Conservation (phyloP, 2,113 vertebrate species). For the Hydrochoerus hydrochaeris region DNA sequence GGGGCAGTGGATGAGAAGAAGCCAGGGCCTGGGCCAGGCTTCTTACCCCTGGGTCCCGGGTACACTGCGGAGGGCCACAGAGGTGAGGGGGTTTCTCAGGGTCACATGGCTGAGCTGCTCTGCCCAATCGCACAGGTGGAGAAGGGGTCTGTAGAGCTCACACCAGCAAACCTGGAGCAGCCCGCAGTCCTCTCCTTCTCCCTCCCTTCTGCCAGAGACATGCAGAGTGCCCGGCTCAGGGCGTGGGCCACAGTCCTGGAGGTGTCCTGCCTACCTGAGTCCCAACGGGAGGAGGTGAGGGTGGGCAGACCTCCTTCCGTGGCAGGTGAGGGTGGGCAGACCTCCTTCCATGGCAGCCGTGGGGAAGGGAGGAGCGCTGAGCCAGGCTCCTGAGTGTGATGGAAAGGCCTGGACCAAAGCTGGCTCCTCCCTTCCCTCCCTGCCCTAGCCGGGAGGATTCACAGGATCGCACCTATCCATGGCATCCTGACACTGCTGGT, state of each 20-base stretch:
- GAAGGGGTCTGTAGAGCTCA: neutral
- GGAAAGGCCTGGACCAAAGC: neutral
- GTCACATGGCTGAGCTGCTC: neutral
- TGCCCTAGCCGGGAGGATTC: neutral
- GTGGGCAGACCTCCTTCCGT: neutral
- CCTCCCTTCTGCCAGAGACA: neutral
- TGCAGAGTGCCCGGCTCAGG: neutral
- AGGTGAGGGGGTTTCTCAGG: neutral
- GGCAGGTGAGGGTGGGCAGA: neutral
- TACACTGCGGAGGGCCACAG: neutral
- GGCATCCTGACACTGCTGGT: neutral
- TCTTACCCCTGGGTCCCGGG: neutral
- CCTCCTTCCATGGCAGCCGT: neutral
- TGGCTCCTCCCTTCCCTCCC: neutral
- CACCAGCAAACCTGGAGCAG: neutral
- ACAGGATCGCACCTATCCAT: neutral
- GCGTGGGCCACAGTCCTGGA: neutral
- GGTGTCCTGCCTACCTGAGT: neutral
- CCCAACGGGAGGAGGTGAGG: neutral
- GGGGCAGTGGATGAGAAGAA: neutral
- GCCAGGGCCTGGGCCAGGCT: neutral
- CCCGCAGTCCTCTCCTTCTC: neutral
- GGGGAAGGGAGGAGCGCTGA: neutral
- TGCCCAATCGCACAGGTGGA: neutral
- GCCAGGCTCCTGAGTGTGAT: neutral